Evolutionary conservation across 2,888 invertebrate genomes (phyloP).

Genomic region (Agriopis marginaria): DNA sequence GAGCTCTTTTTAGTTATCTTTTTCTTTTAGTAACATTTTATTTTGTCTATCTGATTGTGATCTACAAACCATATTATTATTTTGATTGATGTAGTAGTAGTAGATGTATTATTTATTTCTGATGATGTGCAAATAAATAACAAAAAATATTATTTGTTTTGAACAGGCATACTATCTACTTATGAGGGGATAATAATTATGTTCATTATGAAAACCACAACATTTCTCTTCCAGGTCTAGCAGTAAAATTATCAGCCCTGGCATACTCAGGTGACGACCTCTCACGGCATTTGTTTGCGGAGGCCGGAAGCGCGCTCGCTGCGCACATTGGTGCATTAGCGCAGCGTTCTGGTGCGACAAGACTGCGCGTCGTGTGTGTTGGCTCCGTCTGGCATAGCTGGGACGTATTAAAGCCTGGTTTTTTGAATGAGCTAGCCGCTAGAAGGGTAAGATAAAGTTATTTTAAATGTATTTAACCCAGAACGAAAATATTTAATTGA

Average conservation of each 20-base stretch:
- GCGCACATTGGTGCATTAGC: constrained; percentile 90
- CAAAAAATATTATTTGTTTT: no score
- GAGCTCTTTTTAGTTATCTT: no score
- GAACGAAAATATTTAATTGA: no score
- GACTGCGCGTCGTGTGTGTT: constrained; percentile 93
- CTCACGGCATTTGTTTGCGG: constrained; percentile 86
- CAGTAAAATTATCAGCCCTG: constrained; percentile 89
- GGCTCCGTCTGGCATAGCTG: constrained; percentile 99
- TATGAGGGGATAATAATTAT: not conserved
- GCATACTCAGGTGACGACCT: constrained; percentile 91
- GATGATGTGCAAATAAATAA: no score
- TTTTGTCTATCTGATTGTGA: no score
- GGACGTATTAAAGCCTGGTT: constrained; percentile 91
- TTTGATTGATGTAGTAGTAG: no score
- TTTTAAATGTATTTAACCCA: not conserved
- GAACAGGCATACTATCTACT: no score
- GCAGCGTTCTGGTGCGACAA: constrained; percentile 87
- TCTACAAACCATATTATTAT: no score
- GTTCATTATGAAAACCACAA: no score
- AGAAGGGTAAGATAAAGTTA: constrained; percentile 55
- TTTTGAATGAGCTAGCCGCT: constrained; percentile 83
- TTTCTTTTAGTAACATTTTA: no score
- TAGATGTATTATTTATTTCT: no score
- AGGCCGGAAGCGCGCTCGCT: constrained; percentile 90
- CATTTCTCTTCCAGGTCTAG: constrained; percentile 83